Evolutionary conservation across 2,797 vertebrate species (phyloP), one percentile per base, ranked within the genome.

Genomic region (Sciaenops ocellatus): DNA sequence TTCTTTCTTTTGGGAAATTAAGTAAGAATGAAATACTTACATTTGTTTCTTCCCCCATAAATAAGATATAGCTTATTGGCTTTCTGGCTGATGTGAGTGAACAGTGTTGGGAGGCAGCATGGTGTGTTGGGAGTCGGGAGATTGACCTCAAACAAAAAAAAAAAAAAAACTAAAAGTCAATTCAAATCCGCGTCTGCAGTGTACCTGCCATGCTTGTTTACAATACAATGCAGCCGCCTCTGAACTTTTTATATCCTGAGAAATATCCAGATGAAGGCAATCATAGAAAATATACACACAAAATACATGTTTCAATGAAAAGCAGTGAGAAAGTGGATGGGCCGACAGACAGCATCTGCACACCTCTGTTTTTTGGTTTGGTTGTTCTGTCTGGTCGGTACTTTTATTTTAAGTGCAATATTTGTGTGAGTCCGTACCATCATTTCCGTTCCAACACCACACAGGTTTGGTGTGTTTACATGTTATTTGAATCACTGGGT

Each of bases 1-100:
- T 85, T 83, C 34, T 84, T 68, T 50, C 73, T 78, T 74, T 48
- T 28, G 75, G 76, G 62, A 85, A 85, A 87, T 82, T 75, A 85
- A 82, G 51, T 78, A 20, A 69, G 41, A 79, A 71, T 76, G 38
- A 73, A 79, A 65, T 41, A 13, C 54, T 71, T 44, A 41, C 15
- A 48, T 71, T 73, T 73, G 11, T 50, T 34, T 78, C 72, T 18
- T 65, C 54, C 15, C 3, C 73, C 69, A 74, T 86, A 38, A 82
- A 85, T 84, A 71, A 75, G 57, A 80, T 28, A 73, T 56, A 22
- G 11, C 13, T 28, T 56, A 59, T 73, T 73, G 54, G 54, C 38
- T 78, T 78, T 75, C 26, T 62, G 75, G 71, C 24, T 65, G 44
- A 57, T 54, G 48, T 66, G 71, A 79, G 60, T 57, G 79, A 64